Evolutionary conservation across 2,888 invertebrate species (phyloP).

Genomic region (Chirona hameri): DNA sequence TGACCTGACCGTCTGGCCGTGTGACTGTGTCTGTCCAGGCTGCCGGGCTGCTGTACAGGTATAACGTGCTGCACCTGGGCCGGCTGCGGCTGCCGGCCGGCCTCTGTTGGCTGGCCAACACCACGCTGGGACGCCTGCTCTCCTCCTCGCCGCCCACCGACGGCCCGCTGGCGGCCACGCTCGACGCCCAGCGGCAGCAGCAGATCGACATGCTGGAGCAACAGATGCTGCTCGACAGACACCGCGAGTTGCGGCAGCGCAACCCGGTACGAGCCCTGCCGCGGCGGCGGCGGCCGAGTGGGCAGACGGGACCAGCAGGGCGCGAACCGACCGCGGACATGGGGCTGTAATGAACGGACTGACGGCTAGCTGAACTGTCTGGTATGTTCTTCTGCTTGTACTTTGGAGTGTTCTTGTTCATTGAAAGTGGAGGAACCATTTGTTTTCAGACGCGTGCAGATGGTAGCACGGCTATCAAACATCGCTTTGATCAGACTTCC

Average conservation of each 20-base stretch:
- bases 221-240: constrained; percentile 47
- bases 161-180: constrained; percentile 52
- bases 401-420: too few relatives aligned
- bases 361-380: too few relatives aligned
- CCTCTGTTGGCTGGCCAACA: constrained; percentile 48
- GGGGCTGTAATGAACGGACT: too few relatives aligned
- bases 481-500: too few relatives aligned
- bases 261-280: neutral
- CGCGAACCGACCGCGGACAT: too few relatives aligned
- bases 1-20: neutral
- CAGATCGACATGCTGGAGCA: constrained; percentile 52
- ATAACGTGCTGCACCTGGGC: constrained; percentile 46
- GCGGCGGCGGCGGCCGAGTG: too few relatives aligned
- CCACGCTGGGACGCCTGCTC: constrained; percentile 40
- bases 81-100: constrained; percentile 47
- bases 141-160: constrained; percentile 38
- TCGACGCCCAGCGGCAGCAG: constrained; percentile 53
- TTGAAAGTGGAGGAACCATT: too few relatives aligned
- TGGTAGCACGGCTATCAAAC: too few relatives aligned
- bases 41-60: constrained; percentile 44
- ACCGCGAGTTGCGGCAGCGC: constrained; percentile 41
- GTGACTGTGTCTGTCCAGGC: constrained; percentile 37
- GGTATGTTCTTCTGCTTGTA: too few relatives aligned
- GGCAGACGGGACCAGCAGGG: too few relatives aligned
- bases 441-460: too few relatives aligned